These are phyloP conservation scores for Cacajao melanocephalus DNA, from an alignment of 2,797 vertebrate genomes.

Conservation along the genomic window DNA sequence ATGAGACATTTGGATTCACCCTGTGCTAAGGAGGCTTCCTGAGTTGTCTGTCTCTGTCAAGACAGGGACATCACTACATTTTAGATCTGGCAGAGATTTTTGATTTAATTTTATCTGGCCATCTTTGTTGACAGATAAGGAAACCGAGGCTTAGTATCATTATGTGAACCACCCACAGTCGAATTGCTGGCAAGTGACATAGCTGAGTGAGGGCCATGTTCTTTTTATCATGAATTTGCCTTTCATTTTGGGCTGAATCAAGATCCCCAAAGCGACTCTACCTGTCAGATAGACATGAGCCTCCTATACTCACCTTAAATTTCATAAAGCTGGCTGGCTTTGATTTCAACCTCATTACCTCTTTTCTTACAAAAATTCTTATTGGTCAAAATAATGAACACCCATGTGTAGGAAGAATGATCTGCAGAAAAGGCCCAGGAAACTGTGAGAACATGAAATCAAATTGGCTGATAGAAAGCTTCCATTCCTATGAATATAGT, in stretches of 20 bases:
- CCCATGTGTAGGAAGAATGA: background rate
- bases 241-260: background rate
- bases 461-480: background rate
- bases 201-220: background rate
- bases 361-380: background rate
- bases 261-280: background rate
- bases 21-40: background rate
- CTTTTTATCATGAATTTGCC: background rate
- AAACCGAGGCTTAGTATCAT: background rate
- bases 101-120: background rate
- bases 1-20: background rate
- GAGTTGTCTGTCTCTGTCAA: background rate
- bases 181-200: background rate
- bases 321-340: background rate
- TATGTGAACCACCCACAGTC: background rate
- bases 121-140: background rate
- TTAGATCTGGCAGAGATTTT: background rate
- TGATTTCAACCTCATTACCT: background rate
- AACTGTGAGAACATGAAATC: background rate
- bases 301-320: background rate
- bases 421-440: background rate
- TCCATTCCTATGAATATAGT: background rate
- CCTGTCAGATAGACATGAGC: background rate
- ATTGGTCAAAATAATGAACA: background rate
- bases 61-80: background rate